Percentiles rank a stretch among this genome's conserved stretches.
Conservation (phyloP, 2,113 vertebrate genomes). For the Leptosomus discolor region DNA sequence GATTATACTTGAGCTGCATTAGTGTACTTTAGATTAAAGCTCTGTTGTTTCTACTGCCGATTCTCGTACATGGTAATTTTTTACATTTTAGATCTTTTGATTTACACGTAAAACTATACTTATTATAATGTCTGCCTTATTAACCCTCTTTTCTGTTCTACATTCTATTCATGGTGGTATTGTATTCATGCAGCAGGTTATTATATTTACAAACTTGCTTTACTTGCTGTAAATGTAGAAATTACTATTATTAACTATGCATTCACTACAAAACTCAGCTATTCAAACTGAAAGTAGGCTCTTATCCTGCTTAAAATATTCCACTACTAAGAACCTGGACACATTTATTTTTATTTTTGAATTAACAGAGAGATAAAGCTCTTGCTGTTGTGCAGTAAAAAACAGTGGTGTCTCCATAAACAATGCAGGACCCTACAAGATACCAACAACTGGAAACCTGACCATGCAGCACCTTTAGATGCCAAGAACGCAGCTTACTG, state of each 20-base stretch:
- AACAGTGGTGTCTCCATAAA: neutral
- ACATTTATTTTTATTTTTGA: neutral
- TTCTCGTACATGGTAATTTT: neutral
- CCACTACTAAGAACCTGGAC: neutral
- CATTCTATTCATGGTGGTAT: neutral
- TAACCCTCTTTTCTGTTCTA: slow-evolving; percentile 23
- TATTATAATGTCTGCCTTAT: slow-evolving; percentile 4
- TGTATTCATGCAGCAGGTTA: neutral
- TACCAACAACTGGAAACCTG: neutral
- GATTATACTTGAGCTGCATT: slow-evolving; percentile 44
- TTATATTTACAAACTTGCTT: neutral
- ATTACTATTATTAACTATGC: slow-evolving; percentile 4
- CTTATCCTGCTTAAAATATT: neutral
- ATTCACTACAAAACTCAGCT: neutral
- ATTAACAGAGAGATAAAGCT: neutral
- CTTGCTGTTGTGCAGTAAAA: neutral
- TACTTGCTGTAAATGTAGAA: slow-evolving; percentile 37
- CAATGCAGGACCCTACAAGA: neutral
- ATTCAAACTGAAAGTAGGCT: neutral
- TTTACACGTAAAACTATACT: slow-evolving; percentile 31
- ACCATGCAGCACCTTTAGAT: neutral
- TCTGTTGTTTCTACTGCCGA: slow-evolving; percentile 18
- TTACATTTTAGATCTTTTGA: slow-evolving; percentile 22
- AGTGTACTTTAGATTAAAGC: slow-evolving; percentile 49
- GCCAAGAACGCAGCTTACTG: neutral